Base-by-base conservation (phyloP, 2,797 vertebrate species). In the Acanthopagrus latus region DNA sequence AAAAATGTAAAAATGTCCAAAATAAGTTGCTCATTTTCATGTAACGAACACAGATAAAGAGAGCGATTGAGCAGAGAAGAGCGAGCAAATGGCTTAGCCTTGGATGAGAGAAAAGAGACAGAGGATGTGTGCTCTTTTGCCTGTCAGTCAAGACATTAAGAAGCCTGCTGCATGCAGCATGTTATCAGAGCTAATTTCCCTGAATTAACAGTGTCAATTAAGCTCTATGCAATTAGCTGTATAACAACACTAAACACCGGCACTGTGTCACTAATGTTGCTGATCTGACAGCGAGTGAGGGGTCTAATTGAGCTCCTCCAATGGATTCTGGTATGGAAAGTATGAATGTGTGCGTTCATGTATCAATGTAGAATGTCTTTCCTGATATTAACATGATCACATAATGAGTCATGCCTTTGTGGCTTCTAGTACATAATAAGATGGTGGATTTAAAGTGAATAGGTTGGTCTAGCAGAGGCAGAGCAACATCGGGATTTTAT, bases 171-270 rank as follows among this genome's bases (percentile, higher is more conserved):
- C 89, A 92, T 91, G 91, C 91, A 92, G 88, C 89, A 86, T 94
- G 89, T 93, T 89, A 94, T 93, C 94, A 92, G 85, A 27, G 88
- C 82, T 90, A 90, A 94, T 94, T 91, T 89, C 83, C 86, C 84
- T 68, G 76, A 93, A 94, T 93, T 91, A 93, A 91, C 88, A 92
- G 91, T 89, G 65, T 87, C 93, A 94, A 94, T 94, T 94, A 94
- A 88, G 88, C 89, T 82, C 87, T 85, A 81, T 87, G 89, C 92
- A 94, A 94, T 94, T 94, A 94, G 88, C 87, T 87, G 82, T 60
- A 85, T 81, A 92, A 89, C 86, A 90, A 92, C 91, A 91, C 90
- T 84, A 93, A 93, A 92, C 91, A 92, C 82, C 48, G 51, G 76
- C 87, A 90, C 81, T 89, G 86, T 89, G 84, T 74, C 47, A 63